Base-by-base conservation (phyloP, 2,888 invertebrate species). In the Platycheirus rosarum region DNA sequence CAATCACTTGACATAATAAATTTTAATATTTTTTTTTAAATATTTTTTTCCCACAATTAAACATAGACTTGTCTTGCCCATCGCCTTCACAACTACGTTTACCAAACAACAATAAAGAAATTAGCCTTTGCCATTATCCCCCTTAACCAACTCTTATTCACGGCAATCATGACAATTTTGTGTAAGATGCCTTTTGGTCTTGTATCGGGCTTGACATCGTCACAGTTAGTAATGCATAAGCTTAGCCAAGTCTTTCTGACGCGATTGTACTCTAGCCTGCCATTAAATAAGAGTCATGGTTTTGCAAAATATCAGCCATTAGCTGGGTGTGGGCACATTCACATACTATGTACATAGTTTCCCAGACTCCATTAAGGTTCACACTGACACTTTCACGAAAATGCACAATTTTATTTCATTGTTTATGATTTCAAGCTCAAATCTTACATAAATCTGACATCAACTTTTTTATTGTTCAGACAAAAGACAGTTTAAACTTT, bases 121-220 rank as follows among this genome's bases (percentile, higher is more conserved):
- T 57, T 57, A 37, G 37, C 40, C 9, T 40, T 40, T 48, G 23
- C 23, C 55, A 55, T 55, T 55, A 5, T 11, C 46, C n/a, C 13
- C n/a, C n/a, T 57, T 9, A 55, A 37, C 20, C 20, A n/a, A 23
- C 42, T 20, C 16, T 37, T 23, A 57, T 71, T 71, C 70, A 44
- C 44, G 23, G 42, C 71, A 71, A 71, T 77, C 66, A 77, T 65
- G 51, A 71, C 77, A 60, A 57, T 65, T 65, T 71, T 77, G 57
- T 48, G 32, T 13, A 40, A 53, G 6, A 69, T 70, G 23, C 49
- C 55, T 42, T 49, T 60, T 60, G 26, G 51, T 29, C 37, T 16
- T 4, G 48, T 14, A 40, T 46, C 63, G 62, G 49, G 71, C 32
- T 18, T 55, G 55, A 23, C 57, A 40, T 57, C 57, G 57, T 57